Base-by-base conservation (phyloP, 35 echinoderm and acorn worm genomes). In the Amphiura filiformis region DNA sequence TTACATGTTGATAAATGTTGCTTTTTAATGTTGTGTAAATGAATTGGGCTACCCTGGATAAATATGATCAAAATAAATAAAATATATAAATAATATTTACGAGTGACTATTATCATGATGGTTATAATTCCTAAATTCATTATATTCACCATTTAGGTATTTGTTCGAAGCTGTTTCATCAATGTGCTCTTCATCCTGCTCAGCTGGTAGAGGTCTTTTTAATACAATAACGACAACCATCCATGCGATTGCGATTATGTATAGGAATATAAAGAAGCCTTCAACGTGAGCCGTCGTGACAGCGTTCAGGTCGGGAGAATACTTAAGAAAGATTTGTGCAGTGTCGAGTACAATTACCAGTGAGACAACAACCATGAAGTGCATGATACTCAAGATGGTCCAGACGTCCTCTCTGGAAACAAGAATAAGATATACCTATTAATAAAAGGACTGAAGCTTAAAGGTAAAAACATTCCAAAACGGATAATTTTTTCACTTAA, bases 61-160 rank as follows among this genome's bases (percentile, higher is more conserved):
- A n/a, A n/a, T n/a, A n/a, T n/a, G n/a, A n/a, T n/a, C n/a, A n/a
- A n/a, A n/a, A n/a, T n/a, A n/a, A n/a, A n/a, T n/a, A n/a, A n/a
- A n/a, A n/a, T n/a, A n/a, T n/a, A n/a, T n/a, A n/a, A n/a, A n/a
- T n/a, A n/a, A n/a, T n/a, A n/a, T n/a, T n/a, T n/a, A n/a, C n/a
- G n/a, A n/a, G n/a, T n/a, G n/a, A n/a, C n/a, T n/a, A n/a, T n/a
- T n/a, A n/a, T n/a, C n/a, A n/a, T n/a, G n/a, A n/a, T n/a, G n/a
- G n/a, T n/a, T n/a, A n/a, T n/a, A n/a, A n/a, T n/a, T n/a, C n/a
- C n/a, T n/a, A n/a, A n/a, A n/a, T n/a, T n/a, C n/a, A n/a, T n/a
- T n/a, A n/a, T n/a, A n/a, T n/a, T n/a, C n/a, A n/a, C 95, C 95
- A 65, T 97, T 90, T n/a, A 93, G 84, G 57, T 97, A 97, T 30